Base-by-base conservation (phyloP, 2,113 vertebrate species). In the Synchiropus splendidus region DNA sequence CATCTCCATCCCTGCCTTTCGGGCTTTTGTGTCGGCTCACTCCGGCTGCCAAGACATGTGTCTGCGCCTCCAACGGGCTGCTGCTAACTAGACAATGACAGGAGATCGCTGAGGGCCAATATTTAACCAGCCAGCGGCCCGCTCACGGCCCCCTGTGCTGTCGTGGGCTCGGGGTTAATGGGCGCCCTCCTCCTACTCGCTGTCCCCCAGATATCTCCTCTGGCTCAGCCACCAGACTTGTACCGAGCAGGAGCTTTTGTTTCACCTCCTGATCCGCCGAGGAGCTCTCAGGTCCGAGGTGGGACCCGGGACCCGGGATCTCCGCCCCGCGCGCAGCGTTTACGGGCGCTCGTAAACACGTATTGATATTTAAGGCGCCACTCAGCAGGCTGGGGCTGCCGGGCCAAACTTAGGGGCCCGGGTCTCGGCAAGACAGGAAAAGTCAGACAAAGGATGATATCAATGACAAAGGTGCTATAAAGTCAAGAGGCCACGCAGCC, bases 331-430 rank as follows among this genome's bases (percentile, higher is more conserved):
- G 21, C 8, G 4, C 21, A 54, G 55, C 36, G 51, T 81, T 81
- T 81, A 74, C 6, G 31, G 61, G 54, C 55, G 40, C 51, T 63
- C 48, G 42, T 81, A 85, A 81, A 85, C 58, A 40, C 66, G 76
- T 69, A 81, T 85, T 84, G 72, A 84, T 83, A 82, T 85, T 83
- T 78, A 81, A 80, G 67, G 64, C 49, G 17, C 56, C 47, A 18
- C 75, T 69, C 78, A 80, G 77, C 64, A 62, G 68, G 62, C 31
- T 43, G 42, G 49, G 9, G 40, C 44, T 49, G 36, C 12, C 4
- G 41, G 45, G 44, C 48, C 32, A 21, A 48, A 51, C 21, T 63
- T 50, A 69, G 46, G 61, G 52, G 64, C 44, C 60, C 13, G 56
- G 2, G 35, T 31, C 33, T 70, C 39, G 45, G 17, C 1, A 9